Evolutionary conservation across 2,797 vertebrate species (phyloP).

Genomic region (Sebastes elongatus): DNA sequence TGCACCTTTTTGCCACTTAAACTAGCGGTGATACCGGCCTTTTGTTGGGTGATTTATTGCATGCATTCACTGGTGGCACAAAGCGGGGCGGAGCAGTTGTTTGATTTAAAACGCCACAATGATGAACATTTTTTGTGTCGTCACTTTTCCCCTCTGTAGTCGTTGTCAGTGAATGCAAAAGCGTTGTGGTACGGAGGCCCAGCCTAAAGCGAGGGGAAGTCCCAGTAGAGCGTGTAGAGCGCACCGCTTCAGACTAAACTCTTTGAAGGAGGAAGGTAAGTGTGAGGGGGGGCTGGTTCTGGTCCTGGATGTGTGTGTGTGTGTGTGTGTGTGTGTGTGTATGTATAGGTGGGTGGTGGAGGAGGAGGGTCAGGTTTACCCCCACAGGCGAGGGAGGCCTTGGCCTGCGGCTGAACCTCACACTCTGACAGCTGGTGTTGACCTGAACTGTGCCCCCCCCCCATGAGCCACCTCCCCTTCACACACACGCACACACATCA

Average conservation of each 20-base stretch:
- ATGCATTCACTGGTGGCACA: neutral
- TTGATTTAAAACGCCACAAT: neutral
- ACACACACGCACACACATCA: constrained; percentile 10
- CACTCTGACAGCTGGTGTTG: constrained; percentile 82
- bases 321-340: constrained; percentile 1
- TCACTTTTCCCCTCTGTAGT: constrained; percentile 35
- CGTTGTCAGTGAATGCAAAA: constrained; percentile 16
- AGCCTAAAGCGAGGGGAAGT: constrained; percentile 53
- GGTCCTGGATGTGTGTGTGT: constrained; percentile 20
- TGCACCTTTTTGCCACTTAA: neutral
- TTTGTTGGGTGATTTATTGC: neutral
- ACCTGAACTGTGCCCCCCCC: constrained; percentile 70
- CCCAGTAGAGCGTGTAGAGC: constrained; percentile 49
- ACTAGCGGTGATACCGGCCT: neutral
- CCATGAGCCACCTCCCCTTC: constrained; percentile 38
- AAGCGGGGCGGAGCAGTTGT: neutral
- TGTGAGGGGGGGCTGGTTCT: too few relatives aligned
- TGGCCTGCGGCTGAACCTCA: constrained; percentile 81
- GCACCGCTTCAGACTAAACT: constrained; percentile 26
- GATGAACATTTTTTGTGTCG: neutral
- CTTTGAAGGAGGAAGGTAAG: constrained; percentile 59
- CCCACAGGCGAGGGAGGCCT: constrained; percentile 72
- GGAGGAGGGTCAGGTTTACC: constrained; percentile 69
- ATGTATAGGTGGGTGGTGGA: constrained; percentile 26
- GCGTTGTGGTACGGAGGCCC: constrained; percentile 28